A percentile compares a stretch with the other conserved stretches of the same genome.
These are phyloP conservation scores for Poecilobothrus nobilitatus DNA, from an alignment of 2,888 invertebrate species.

Conservation along the genomic window DNA sequence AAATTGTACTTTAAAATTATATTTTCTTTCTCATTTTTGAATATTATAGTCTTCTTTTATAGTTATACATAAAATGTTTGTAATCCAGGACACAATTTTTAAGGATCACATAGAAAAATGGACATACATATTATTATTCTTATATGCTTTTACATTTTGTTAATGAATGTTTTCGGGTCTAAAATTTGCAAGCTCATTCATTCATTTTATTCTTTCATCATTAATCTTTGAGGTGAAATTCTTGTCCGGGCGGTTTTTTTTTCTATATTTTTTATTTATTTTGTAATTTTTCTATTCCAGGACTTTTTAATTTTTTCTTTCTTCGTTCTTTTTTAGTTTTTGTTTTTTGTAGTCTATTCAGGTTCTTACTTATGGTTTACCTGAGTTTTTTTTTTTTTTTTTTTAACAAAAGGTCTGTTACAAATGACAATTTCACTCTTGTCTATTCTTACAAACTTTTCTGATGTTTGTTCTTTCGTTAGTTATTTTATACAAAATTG, in stretches of 20 bases:
- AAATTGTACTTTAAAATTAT: not conserved
- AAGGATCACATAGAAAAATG: no score
- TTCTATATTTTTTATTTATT: not conserved
- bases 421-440: not conserved
- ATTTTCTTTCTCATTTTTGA: no score
- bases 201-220: slow-evolving; percentile 4
- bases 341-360: not conserved
- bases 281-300: not conserved
- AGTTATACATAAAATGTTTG: no score
- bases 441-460: not conserved
- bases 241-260: not conserved
- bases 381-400: not conserved
- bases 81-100: no score
- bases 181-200: not conserved
- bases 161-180: not conserved
- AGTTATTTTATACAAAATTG: not conserved
- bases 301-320: not conserved
- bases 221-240: not conserved
- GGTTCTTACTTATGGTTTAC: not conserved
- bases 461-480: not conserved
- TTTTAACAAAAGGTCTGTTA: not conserved
- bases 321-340: not conserved
- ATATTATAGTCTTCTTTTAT: no score
- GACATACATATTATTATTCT: no score
- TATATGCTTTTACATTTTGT: not conserved